Evolutionary conservation across 2,797 vertebrate species (phyloP).

Genomic region (Intellagama lesueurii): DNA sequence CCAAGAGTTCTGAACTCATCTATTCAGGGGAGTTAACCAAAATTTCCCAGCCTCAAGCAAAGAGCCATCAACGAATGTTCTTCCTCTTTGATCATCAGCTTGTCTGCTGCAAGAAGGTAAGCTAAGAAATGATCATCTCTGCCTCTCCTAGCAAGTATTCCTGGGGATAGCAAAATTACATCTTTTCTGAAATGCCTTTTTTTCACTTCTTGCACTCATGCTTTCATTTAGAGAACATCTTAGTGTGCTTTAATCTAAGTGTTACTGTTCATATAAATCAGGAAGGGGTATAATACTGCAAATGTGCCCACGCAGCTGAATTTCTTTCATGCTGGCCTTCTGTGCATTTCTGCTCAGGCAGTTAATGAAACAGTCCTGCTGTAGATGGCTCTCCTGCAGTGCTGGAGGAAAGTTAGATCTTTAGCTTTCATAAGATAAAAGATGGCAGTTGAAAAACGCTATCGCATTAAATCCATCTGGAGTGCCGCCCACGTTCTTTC

Average conservation of each 20-base stretch:
- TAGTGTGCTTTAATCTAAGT: constrained; percentile 1
- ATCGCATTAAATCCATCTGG: neutral
- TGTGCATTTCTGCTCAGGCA: constrained; percentile 11
- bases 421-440: neutral
- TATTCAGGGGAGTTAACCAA: constrained; percentile 93
- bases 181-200: neutral
- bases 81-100: constrained; percentile 98
- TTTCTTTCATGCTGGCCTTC: neutral
- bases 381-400: neutral
- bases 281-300: constrained; percentile 6
- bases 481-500: neutral
- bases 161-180: neutral
- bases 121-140: neutral
- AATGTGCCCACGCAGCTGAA: neutral
- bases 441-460: neutral
- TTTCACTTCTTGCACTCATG: neutral
- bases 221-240: constrained; percentile 2
- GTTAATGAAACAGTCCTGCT: neutral
- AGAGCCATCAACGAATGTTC: constrained; percentile 95
- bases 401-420: neutral
- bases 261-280: constrained; percentile 8
- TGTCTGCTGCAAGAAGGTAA: constrained; percentile 97
- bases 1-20: constrained; percentile 94
- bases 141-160: neutral
- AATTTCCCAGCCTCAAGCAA: constrained; percentile 91